Base-by-base conservation (phyloP, 2,888 invertebrate species). In the Parelbella ahira region DNA sequence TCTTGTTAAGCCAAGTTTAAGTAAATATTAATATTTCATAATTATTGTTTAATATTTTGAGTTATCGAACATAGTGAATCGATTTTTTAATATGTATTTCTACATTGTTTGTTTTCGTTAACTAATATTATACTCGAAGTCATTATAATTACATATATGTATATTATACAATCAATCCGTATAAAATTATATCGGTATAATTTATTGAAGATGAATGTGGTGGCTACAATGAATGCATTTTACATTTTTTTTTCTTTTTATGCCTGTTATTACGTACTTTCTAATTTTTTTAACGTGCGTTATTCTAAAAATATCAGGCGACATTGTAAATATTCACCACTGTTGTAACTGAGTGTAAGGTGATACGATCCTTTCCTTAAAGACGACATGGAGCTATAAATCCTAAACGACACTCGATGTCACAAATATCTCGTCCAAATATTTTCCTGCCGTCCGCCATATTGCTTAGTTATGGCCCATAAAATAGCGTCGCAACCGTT, bases 391-490 rank as follows among this genome's bases (percentile, higher is more conserved):
- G 44, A 45, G 49, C 49, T 23, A 58, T 62, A 60, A 60, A 58
- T 62, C 53, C 47, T 45, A 45, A 48, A 42, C 36, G 43, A 47
- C 49, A 54, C 53, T 57, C 45, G 50, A 50, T 49, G 41, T 56
- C 54, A 43, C 51, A 57, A 57, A 62, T 58, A 63, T 56, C 50
- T 42, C 58, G 49, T 54, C 53, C 52, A 56, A 70, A 66, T 62
- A 60, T 65, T 63, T 68, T 59, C 58, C 57, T 50, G 49, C 57
- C 56, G 53, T 51, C 53, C 60, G 68, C 73, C 73, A 70, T 73
- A 63, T 75, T 72, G 68, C 55, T 53, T 58, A 56, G 69, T 68
- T 71, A 73, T 68, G 58, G 71, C 53, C 59, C 68, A 67, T 76
- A 76, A 77, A 73, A 60, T 56, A 58, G 54, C 52, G 54, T 52